A percentile compares a stretch with the other conserved stretches of the same genome.
Conservation (phyloP, 2,113 vertebrate genomes). For the Carlito syrichta region DNA sequence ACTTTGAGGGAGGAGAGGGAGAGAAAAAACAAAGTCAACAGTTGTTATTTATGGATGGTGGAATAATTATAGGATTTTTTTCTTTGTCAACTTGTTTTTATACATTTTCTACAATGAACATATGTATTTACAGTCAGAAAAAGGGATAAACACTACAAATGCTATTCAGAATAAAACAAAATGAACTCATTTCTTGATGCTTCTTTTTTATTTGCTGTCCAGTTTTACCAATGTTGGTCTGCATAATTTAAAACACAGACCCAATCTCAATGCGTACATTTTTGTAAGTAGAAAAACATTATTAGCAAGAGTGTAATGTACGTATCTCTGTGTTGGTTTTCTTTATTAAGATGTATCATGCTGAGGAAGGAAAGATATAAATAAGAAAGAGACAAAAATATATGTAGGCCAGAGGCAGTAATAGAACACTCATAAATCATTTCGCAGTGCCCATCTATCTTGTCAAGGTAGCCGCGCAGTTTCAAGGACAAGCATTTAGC, state of each 20-base stretch:
- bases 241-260: background rate
- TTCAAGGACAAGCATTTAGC: slow-evolving; percentile 40
- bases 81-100: background rate
- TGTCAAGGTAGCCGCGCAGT: slow-evolving; percentile 23
- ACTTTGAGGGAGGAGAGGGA: background rate
- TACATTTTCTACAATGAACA: background rate
- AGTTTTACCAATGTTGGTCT: background rate
- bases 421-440: slow-evolving; percentile 49
- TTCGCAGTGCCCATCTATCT: background rate
- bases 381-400: slow-evolving; percentile 28
- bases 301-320: background rate
- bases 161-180: slow-evolving; percentile 10
- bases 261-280: background rate
- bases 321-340: background rate
- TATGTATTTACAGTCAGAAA: background rate
- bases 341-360: slow-evolving; percentile 8
- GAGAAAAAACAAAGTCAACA: background rate
- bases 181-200: background rate
- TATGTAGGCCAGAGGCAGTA: slow-evolving; percentile 32
- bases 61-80: background rate
- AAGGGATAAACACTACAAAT: background rate
- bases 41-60: background rate
- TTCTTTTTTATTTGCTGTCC: slow-evolving; percentile 2
- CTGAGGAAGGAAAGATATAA: slow-evolving; percentile 7
- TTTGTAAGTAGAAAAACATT: background rate